Evolutionary conservation across 2,888 invertebrate species (phyloP), one percentile per base, ranked within the genome.

Genomic region (Podabrus alpinus): DNA sequence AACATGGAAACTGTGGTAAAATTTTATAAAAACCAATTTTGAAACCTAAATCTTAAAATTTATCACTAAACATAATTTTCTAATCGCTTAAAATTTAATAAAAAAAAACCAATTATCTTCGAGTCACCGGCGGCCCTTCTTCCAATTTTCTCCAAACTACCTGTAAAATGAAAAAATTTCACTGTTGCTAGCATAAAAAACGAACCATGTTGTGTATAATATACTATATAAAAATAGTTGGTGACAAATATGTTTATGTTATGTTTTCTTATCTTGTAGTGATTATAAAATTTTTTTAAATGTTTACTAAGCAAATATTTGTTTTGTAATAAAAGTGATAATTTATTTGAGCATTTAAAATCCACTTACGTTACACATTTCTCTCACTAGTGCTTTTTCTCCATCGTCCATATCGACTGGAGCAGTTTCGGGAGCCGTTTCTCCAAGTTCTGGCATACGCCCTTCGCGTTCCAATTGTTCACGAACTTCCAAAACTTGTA

Each of bases 81-180:
- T 21, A 7, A 21, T 21, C 21, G 21, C 21, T 45, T 45, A 45
- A 29, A 45, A 45, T n/a, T 45, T n/a, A 45, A n/a, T n/a, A n/a
- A n/a, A 45, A n/a, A n/a, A n/a, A 45, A 29, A 29, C 2, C 3
- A 11, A 69, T 84, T 79, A 86, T 83, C 86, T 82, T 78, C 89
- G 87, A 75, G 88, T 84, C 77, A 93, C 92, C n/a, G 95, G 94
- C n/a, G 95, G 94, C 64, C 92, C 94, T 82, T 95, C 95, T 87
- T 96, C 96, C 71, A 96, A 87, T 87, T 96, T 96, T 78, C 96
- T 92, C 96, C 96, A 96, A 61, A 96, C 96, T 68, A 96, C 96
- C 92, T 92, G 84, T 17, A 86, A 88, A 66, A 71, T 76, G 80
- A 77, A 78, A 19, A 24, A 45, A 71, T 7, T 13, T 11, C 16